These are phyloP conservation scores for Lacanobia oleracea DNA, from an alignment of 2,888 invertebrate genomes.

Conservation along the genomic window DNA sequence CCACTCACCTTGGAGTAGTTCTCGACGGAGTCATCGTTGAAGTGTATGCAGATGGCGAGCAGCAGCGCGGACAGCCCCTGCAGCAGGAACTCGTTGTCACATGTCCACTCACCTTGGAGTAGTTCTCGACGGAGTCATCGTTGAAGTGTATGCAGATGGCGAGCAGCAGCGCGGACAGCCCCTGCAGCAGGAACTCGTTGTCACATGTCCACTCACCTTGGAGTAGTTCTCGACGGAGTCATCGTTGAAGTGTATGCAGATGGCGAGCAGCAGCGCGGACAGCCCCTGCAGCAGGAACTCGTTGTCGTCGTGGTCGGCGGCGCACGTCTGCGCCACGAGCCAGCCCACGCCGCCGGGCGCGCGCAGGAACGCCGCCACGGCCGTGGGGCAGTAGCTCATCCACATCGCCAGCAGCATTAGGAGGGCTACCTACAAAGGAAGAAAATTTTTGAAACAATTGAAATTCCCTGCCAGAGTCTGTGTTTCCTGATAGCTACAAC, in stretches of 20 bases:
- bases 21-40: constrained; percentile 95
- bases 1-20: constrained; percentile 93
- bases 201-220: constrained; percentile 90
- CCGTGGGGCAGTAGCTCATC: constrained; percentile 95
- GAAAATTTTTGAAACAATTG: no score
- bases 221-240: constrained; percentile 94
- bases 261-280: constrained; percentile 97
- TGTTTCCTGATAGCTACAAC: no score
- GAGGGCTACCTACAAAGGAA: constrained; percentile 92
- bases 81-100: constrained; percentile 96
- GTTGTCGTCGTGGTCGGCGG: constrained; percentile 97
- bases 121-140: no score
- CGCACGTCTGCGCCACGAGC: constrained; percentile 94
- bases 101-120: no score
- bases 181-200: constrained; percentile 95
- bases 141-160: constrained; percentile 97
- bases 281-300: constrained; percentile 96
- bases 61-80: constrained; percentile 97
- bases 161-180: constrained; percentile 97
- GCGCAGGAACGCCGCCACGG: constrained; percentile 95
- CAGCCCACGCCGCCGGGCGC: constrained; percentile 96
- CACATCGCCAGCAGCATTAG: constrained; percentile 97
- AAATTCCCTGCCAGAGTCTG: no score
- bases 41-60: constrained; percentile 97
- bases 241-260: constrained; percentile 97